Conservation (phyloP, 2,888 invertebrate species). For the Axea sp. region DNA sequence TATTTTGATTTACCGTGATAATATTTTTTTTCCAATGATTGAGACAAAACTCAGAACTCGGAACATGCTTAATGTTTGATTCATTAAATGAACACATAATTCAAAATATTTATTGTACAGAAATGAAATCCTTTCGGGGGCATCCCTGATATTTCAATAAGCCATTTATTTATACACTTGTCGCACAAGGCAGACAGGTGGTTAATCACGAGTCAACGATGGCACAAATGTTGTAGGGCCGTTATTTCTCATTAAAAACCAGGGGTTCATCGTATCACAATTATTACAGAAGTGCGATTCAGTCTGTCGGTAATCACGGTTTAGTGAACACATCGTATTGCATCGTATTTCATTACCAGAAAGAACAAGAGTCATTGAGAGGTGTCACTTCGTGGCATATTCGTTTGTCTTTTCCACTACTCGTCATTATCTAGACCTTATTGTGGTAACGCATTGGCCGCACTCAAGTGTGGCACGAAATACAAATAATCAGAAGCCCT, state of each 20-base stretch:
- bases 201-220: slow-evolving; percentile 62
- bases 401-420: slow-evolving; percentile 69
- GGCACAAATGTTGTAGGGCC: slow-evolving; percentile 58
- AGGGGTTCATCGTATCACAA: slow-evolving; percentile 76
- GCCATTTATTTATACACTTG: slow-evolving; percentile 53
- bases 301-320: slow-evolving; percentile 62
- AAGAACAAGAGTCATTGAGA: slow-evolving; percentile 76
- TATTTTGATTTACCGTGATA: too few species aligned
- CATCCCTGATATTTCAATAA: slow-evolving; percentile 49
- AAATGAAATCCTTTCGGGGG: slow-evolving; percentile 33
- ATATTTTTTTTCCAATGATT: slow-evolving; percentile 42
- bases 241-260: slow-evolving; percentile 79
- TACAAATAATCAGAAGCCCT: slow-evolving; percentile 74
- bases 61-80: slow-evolving; percentile 22
- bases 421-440: slow-evolving; percentile 67
- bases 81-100: slow-evolving; percentile 45
- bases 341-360: slow-evolving; percentile 58
- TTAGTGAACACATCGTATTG: slow-evolving; percentile 60
- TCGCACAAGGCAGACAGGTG: slow-evolving; percentile 53
- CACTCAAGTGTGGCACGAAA: slow-evolving; percentile 70
- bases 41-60: slow-evolving; percentile 20
- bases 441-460: slow-evolving; percentile 67
- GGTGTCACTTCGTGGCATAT: slow-evolving; percentile 80
- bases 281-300: slow-evolving; percentile 75
- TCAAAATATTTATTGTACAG: slow-evolving; percentile 32